Evolutionary conservation across 2,888 invertebrate species (phyloP), one percentile per base, ranked within the genome.

Genomic region (Lutraria lutraria): DNA sequence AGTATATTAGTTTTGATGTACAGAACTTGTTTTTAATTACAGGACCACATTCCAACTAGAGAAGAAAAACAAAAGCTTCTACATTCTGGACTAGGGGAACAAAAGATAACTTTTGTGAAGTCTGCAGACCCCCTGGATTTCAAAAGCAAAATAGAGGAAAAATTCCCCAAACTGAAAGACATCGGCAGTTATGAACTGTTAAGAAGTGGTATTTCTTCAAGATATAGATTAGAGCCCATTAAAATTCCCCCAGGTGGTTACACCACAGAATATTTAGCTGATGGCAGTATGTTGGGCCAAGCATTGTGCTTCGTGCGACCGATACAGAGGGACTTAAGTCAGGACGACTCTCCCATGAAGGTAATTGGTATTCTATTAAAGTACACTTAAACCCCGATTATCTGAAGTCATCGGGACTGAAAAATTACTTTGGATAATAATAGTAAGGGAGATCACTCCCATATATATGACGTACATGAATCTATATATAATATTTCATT

Each of bases 281-380:
- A 88, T 85, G 88, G 85, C n/a, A 81, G 88, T 68, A 84, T n/a
- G 68, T 85, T 84, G 54, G 85, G 88, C 10, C 88, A 88, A 68
- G 81, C 88, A 0, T 52, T 84, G 79, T 88, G 88, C 31, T 88
- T 85, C n/a, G 68, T 81, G 15, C 0, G 76, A 72, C 88, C 88
- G 16, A 88, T 88, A 12, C 81, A 88, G 31, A 87, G 76, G 81
- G 87, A 87, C 68, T 54, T 81, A n/a, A n/a, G 8, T n/a, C n/a
- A n/a, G n/a, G n/a, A n/a, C n/a, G n/a, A n/a, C n/a, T n/a, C n/a
- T n/a, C n/a, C n/a, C n/a, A n/a, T n/a, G n/a, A n/a, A n/a, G n/a
- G n/a, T n/a, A n/a, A n/a, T n/a, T n/a, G n/a, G n/a, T n/a, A n/a
- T n/a, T n/a, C n/a, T n/a, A n/a, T n/a, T n/a, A n/a, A n/a, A n/a